A percentile compares a stretch with the other conserved stretches of the same genome.
Evolutionary conservation across 2,113 vertebrate genomes (phyloP).

Genomic region (Laticauda colubrina): DNA sequence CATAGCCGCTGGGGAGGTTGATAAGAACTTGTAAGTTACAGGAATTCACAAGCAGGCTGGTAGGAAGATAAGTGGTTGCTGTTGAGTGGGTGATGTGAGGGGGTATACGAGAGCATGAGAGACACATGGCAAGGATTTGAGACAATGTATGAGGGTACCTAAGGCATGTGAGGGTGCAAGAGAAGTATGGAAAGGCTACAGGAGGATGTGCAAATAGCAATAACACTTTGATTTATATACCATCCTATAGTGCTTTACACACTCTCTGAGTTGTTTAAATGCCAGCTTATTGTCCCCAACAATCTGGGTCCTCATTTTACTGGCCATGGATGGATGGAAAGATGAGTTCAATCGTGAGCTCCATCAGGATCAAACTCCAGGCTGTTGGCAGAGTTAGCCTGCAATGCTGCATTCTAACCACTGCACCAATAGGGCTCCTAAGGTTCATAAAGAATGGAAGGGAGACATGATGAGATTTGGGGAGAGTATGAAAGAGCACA

Average conservation of each 20-base stretch:
- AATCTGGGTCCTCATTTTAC: neutral
- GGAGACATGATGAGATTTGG: neutral
- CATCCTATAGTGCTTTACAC: neutral
- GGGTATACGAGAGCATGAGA: neutral
- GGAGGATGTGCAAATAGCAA: neutral
- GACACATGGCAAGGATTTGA: neutral
- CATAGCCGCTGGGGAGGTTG: neutral
- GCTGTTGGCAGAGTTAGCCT: neutral
- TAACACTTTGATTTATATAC: neutral
- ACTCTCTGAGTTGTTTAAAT: neutral
- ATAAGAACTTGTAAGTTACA: neutral
- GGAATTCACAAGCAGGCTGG: neutral
- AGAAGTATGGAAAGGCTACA: neutral
- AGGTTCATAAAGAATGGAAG: neutral
- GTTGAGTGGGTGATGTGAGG: neutral
- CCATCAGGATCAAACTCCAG: neutral
- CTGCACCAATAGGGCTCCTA: neutral
- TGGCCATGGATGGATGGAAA: neutral
- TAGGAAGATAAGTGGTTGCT: neutral
- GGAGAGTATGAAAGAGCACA: neutral
- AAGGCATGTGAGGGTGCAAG: neutral
- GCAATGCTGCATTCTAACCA: neutral
- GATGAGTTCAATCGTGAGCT: neutral
- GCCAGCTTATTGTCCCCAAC: too few relatives aligned
- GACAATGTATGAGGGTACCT: neutral